phyloP scores from a whole-genome alignment of 2,888 invertebrate genomes.

The Bhutanitis thaidina region DNA sequence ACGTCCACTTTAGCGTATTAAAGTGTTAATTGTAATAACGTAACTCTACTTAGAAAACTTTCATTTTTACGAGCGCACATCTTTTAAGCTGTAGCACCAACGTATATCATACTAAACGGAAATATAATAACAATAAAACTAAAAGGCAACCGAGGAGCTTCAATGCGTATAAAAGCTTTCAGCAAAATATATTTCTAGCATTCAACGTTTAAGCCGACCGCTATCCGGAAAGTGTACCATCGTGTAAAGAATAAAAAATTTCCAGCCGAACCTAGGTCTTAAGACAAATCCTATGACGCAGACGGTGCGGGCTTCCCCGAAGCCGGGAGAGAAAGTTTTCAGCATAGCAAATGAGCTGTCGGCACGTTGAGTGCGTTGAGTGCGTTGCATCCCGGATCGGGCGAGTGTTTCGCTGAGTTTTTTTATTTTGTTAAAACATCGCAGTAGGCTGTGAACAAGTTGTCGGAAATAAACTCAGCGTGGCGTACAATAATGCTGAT shows the following conservation, averaged over 20 bases:
- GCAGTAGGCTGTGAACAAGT: too few relatives aligned
- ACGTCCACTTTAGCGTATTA: too few relatives aligned
- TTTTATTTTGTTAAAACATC: background rate
- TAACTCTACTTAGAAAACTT: constrained; percentile 5
- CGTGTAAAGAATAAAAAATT: constrained; percentile 22
- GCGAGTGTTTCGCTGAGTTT: constrained; percentile 1
- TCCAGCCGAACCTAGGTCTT: constrained; percentile 18
- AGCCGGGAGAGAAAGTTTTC: constrained; percentile 4
- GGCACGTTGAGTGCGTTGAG: background rate
- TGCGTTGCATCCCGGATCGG: background rate
- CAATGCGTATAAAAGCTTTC: constrained; percentile 15
- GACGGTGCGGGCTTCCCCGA: background rate
- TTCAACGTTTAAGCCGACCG: constrained; percentile 10
- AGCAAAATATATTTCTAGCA: constrained; percentile 10
- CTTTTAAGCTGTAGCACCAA: background rate
- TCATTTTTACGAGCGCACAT: constrained; percentile 15
- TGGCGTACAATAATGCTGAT: too few relatives aligned
- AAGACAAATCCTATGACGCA: constrained; percentile 20
- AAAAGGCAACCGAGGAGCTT: constrained; percentile 8
- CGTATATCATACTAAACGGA: constrained; percentile 11
- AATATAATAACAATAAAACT: constrained; percentile 22
- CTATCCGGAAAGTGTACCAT: constrained; percentile 2
- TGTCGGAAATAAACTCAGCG: too few relatives aligned
- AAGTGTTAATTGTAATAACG: background rate
- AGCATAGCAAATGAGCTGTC: constrained; percentile 17